Conservation (phyloP, 2,113 vertebrate species). For the Prietella phreatophila region DNA sequence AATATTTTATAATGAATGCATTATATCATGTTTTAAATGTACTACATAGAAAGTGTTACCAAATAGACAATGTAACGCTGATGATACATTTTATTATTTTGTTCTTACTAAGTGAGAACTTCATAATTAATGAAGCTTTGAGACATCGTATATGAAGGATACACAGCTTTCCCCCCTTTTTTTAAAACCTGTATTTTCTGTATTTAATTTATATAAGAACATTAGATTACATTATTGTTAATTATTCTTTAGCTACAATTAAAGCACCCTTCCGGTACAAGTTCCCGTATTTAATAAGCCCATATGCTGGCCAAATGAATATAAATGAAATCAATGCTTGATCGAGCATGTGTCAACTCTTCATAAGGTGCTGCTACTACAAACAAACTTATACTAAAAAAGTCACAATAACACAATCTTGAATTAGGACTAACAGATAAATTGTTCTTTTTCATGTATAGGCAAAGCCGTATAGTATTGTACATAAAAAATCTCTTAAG, state of each 20-base stretch:
- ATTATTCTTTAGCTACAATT: not conserved
- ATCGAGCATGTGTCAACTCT: not conserved
- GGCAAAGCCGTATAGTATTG: not conserved
- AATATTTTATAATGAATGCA: not conserved
- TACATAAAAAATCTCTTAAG: not conserved
- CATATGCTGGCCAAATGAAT: not conserved
- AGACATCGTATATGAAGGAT: not conserved
- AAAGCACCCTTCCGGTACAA: not conserved
- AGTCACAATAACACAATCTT: not conserved
- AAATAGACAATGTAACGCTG: not conserved
- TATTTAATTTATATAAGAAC: not conserved
- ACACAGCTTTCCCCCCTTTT: not conserved
- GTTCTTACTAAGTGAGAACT: not conserved
- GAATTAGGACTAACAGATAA: not conserved
- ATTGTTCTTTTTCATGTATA: not conserved
- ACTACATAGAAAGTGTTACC: not conserved
- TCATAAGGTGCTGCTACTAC: too few species aligned
- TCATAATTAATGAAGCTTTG: not conserved
- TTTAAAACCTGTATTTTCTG: not conserved
- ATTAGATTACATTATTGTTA: not conserved
- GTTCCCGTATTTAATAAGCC: not conserved
- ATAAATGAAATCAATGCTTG: not conserved
- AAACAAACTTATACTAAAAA: not conserved
- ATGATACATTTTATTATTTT: not conserved
- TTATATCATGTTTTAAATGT: not conserved